Percentiles rank a stretch among this genome's conserved stretches.
phyloP scores from a whole-genome alignment of 2,113 vertebrate species.

The Istiophorus platypterus region DNA sequence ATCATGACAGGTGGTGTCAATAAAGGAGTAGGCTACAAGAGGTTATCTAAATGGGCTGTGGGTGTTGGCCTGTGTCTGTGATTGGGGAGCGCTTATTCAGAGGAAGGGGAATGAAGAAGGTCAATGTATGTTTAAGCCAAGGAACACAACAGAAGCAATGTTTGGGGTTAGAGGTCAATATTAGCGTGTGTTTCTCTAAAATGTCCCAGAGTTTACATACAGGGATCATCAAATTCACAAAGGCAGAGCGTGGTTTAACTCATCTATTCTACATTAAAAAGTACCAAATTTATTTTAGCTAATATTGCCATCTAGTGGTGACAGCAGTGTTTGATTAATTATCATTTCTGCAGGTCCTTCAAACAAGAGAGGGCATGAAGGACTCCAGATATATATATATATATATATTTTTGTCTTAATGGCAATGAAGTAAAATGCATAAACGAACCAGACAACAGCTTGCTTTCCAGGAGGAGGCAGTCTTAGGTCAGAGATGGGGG shows the following conservation, averaged over 20 bases:
- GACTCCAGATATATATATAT: not conserved
- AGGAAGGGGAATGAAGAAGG: not conserved
- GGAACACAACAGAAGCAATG: not conserved
- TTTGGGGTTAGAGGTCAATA: not conserved
- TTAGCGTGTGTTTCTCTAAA: not conserved
- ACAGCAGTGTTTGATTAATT: not conserved
- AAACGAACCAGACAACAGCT: conserved; percentile 20
- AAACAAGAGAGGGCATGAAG: not conserved
- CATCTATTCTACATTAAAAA: not conserved
- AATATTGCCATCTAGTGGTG: conserved; percentile 72
- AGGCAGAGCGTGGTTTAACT: not conserved
- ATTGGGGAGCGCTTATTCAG: not conserved
- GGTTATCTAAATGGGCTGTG: not conserved
- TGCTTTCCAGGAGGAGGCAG: conserved; percentile 61
- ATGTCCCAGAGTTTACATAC: not conserved
- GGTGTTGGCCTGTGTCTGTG: not conserved
- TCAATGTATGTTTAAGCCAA: not conserved
- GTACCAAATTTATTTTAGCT: not conserved
- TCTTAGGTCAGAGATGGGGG: conserved; percentile 44
- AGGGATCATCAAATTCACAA: not conserved
- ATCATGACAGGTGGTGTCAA: not conserved
- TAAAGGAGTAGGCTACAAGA: not conserved
- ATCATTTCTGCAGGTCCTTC: not conserved
- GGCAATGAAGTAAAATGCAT: not conserved
- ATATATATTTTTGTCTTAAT: not conserved